phyloP scores from a whole-genome alignment of 2,113 vertebrate species.

The Pachycephala philippinensis region DNA sequence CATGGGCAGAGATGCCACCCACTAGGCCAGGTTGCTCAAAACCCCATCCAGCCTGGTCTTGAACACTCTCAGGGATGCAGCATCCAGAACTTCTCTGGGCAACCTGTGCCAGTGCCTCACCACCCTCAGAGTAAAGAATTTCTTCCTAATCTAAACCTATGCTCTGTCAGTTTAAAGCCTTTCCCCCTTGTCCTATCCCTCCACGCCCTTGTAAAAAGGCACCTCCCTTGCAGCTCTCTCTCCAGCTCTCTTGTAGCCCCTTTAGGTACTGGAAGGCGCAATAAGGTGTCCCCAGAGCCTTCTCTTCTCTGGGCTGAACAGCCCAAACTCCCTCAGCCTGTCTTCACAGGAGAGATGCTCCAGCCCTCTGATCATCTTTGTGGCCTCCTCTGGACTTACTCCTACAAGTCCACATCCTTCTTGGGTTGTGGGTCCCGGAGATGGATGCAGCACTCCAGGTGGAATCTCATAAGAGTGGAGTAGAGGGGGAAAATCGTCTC shows the following conservation, averaged over 20 bases:
- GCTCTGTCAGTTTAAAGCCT: not conserved
- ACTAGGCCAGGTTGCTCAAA: not conserved
- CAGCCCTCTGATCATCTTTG: not conserved
- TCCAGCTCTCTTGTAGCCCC: not conserved
- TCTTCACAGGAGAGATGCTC: not conserved
- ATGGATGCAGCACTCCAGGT: not conserved
- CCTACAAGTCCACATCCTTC: no score
- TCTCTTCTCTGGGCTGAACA: not conserved
- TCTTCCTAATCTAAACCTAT: not conserved
- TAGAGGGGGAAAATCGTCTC: not conserved
- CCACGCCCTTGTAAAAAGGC: not conserved
- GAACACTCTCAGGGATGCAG: not conserved
- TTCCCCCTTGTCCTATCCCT: not conserved
- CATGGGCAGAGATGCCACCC: not conserved
- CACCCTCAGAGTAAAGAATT: not conserved
- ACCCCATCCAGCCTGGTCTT: not conserved
- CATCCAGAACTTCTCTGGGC: not conserved
- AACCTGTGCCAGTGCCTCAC: not conserved
- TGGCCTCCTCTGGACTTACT: not conserved
- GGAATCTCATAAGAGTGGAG: not conserved
- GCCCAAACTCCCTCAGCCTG: not conserved
- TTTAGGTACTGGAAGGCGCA: not conserved
- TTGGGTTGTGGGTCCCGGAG: not conserved
- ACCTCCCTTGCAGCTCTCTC: not conserved
- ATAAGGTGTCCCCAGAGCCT: not conserved